Base-by-base conservation (phyloP, 2,113 vertebrate species). In the Anoura caudifer region DNA sequence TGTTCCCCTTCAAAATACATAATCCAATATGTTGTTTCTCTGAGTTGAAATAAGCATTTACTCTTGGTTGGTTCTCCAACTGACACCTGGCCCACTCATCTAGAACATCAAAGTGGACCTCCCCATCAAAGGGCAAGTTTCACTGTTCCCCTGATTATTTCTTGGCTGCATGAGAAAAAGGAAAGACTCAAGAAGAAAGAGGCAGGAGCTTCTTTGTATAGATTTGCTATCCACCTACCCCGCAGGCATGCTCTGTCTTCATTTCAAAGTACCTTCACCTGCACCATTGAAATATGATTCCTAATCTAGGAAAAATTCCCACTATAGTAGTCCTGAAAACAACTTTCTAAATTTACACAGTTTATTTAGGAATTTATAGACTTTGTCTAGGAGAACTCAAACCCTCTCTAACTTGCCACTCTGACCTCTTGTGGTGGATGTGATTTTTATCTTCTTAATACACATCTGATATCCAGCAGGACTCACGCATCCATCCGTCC, bases 311-410 rank as follows among this genome's bases (percentile, higher is more conserved):
- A 94, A 96, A 95, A 96, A 92, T 86, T 56, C 19, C 31, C 90
- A 61, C 63, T 91, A 41, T 91, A 79, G 86, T 94, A 45, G 82
- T 97, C 97, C 92, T 93, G 36, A 94, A 95, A 94, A 65, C 8
- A 75, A 95, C 54, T 96, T 95, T 97, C 89, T 96, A 96, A 96
- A 95, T 95, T 93, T 88, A 38, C 4, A 28, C 83, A 87, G 79
- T 97, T 96, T 96, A 96, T 91, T 97, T 97, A 95, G 85, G 67
- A 87, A 70, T n/a, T 15, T 94, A 84, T 31, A 50, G 73, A 6
- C 45, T 50, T 33, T 76, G 33, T 50, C 86, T 95, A 52, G 45
- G 72, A 91, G 43, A 43, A 8, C 31, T 80, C 26, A 86, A 50
- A 43, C 38, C 36, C 36, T 88, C 16, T 93, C 36, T 76, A n/a